These are phyloP conservation scores for Chrysomallon squamiferum DNA, from an alignment of 1,140 invertebrate species.

Conservation along the genomic window DNA sequence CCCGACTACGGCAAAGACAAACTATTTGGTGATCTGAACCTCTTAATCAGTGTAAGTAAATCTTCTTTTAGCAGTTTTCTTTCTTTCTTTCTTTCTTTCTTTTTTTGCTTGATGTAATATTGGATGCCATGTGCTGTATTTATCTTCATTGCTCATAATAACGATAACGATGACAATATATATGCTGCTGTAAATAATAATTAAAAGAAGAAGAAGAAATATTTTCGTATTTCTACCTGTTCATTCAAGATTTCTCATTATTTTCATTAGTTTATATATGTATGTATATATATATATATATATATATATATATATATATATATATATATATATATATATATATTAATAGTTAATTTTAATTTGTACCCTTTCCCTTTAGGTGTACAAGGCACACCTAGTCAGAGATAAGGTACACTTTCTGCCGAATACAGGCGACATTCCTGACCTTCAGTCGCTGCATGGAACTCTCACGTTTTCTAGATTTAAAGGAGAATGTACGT, in stretches of 20 bases:
- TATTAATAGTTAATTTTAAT: too few relatives aligned
- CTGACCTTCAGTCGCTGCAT: constrained; percentile 5
- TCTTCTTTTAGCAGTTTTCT: too few relatives aligned
- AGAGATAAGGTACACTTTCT: constrained; percentile 22
- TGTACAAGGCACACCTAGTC: constrained; percentile 30
- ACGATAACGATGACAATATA: too few relatives aligned
- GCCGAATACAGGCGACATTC: constrained; percentile 12
- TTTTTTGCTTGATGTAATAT: not conserved
- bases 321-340: too few relatives aligned
- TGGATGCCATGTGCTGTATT: not conserved
- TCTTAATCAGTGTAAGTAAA: constrained; percentile 36
- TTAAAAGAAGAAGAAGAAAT: too few relatives aligned
- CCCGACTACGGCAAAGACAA: constrained; percentile 42
- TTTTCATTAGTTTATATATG: too few relatives aligned
- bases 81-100: not conserved
- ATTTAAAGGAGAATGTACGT: constrained; percentile 20
- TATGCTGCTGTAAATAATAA: too few relatives aligned
- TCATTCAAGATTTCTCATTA: too few relatives aligned
- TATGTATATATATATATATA: too few relatives aligned
- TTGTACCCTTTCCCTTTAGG: constrained; percentile 27
- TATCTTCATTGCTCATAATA: not conserved
- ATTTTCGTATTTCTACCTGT: too few relatives aligned
- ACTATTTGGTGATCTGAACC: constrained; percentile 33
- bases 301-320: too few relatives aligned
- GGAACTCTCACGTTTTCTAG: constrained; percentile 23